Base-by-base conservation (phyloP, 1,140 invertebrate genomes). In the Maconellicoccus hirsutus region DNA sequence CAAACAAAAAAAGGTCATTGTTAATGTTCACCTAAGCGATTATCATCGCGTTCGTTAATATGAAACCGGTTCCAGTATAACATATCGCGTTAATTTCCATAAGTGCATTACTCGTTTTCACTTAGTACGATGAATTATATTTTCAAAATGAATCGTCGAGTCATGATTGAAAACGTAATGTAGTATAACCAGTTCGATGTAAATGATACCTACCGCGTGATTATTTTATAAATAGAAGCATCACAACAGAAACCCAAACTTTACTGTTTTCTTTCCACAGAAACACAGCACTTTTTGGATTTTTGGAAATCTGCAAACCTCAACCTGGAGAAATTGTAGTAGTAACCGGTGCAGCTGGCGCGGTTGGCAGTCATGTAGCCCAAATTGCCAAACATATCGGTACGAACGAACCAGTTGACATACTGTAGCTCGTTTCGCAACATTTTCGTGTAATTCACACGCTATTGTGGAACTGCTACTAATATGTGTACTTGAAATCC, bases 231-330 rank as follows among this genome's bases (percentile, higher is more conserved):
- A n/a, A n/a, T n/a, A n/a, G n/a, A n/a, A n/a, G n/a, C n/a, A n/a
- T n/a, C n/a, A n/a, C n/a, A n/a, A n/a, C n/a, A n/a, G n/a, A n/a
- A n/a, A n/a, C n/a, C n/a, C 16, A 59, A n/a, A 16, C 61, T 16
- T 66, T 25, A 23, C 1, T 66, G 22, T 78, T 79, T 3, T 16
- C 42, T 19, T 8, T 52, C n/a, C n/a, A 33, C 74, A 88, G 87
- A n/a, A 84, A 85, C 71, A 88, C 87, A 4, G 87, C 88, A 0
- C 89, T 88, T 76, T 89, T 89, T 77, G 89, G 89, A 0, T 81
- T 90, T 14, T 75, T 86, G n/a, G 83, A 88, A 73, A 78, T 89
- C 27, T 89, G 87, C 72, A 75, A 86, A 23, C 87, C 88, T 1
- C 85, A 87, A 78, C 66, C 79, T 14, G 87, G 87, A 21, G 87